These are phyloP conservation scores for Nephotettix cincticeps DNA, from an alignment of 1,140 invertebrate species.

Conservation along the genomic window DNA sequence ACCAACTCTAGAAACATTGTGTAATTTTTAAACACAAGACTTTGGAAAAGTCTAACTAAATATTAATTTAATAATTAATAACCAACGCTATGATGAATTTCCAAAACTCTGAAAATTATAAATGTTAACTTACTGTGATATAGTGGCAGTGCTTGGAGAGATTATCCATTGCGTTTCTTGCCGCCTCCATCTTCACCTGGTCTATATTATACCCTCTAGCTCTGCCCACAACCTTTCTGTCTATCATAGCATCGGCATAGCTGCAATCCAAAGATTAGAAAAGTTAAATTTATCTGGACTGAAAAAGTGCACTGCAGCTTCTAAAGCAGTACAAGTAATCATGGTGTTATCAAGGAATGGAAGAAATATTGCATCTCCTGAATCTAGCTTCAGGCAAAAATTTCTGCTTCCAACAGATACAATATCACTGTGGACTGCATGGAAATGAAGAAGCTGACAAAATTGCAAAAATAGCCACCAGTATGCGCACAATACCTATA, in stretches of 20 bases:
- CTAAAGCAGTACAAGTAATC: neutral
- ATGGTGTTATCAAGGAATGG: neutral
- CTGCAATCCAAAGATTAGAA: neutral
- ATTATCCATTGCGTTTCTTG: neutral
- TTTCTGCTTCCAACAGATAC: neutral
- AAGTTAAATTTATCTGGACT: neutral
- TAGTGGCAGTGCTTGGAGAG: neutral
- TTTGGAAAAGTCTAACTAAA: no score
- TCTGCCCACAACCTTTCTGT: neutral
- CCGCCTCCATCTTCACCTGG: neutral
- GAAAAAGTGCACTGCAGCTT: neutral
- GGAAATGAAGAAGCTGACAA: no score
- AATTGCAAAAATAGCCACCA: no score
- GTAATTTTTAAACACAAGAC: no score
- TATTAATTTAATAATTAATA: no score
- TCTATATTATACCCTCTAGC: neutral
- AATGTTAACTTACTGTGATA: neutral
- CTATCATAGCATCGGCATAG: neutral
- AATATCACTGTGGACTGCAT: neutral
- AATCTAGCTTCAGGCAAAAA: no score
- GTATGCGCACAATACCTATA: neutral
- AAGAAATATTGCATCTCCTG: no score
- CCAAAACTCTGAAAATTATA: no score
- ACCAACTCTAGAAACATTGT: no score
- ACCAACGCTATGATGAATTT: no score